phyloP scores from a whole-genome alignment of 2,888 invertebrate genomes.

The Lobophora halterata region DNA sequence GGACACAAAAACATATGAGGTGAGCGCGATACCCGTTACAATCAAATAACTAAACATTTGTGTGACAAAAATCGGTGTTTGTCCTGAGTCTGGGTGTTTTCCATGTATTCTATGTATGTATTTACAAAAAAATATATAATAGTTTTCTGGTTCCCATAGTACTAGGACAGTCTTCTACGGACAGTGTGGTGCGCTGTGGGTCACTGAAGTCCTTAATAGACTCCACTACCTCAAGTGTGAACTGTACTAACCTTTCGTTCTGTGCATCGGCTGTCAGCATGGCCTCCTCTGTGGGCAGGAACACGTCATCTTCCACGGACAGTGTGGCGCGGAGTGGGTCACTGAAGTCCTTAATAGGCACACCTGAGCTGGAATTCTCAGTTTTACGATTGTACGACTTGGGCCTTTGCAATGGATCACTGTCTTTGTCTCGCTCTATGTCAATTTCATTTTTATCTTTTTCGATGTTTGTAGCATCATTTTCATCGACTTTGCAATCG shows the following conservation, averaged over 20 bases:
- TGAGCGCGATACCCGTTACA: too few relatives aligned
- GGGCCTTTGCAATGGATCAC: constrained; percentile 48
- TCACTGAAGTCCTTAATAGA: too few relatives aligned
- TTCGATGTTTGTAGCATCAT: constrained; percentile 9
- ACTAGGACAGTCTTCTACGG: too few relatives aligned
- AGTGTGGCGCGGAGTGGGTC: constrained; percentile 88
- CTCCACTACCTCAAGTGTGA: too few relatives aligned
- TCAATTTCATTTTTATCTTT: constrained; percentile 22
- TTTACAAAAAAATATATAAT: too few relatives aligned
- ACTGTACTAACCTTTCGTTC: constrained; percentile 56
- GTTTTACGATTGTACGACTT: constrained; percentile 53
- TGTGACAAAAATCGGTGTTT: too few relatives aligned
- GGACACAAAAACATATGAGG: too few relatives aligned
- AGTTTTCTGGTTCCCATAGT: too few relatives aligned
- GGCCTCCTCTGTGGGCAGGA: constrained; percentile 66
- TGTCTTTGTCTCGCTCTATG: constrained; percentile 22
- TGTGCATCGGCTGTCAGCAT: constrained; percentile 63
- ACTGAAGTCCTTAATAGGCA: constrained; percentile 87
- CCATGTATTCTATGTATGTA: too few relatives aligned
- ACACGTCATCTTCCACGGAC: constrained; percentile 70
- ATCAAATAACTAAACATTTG: too few relatives aligned
- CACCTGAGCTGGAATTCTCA: constrained; percentile 67
- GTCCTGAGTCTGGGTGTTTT: too few relatives aligned
- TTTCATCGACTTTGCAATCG: background rate
- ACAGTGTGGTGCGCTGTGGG: too few relatives aligned